Evolutionary conservation across 2,113 vertebrate genomes (phyloP).

Genomic region (Bubo scandiacus): DNA sequence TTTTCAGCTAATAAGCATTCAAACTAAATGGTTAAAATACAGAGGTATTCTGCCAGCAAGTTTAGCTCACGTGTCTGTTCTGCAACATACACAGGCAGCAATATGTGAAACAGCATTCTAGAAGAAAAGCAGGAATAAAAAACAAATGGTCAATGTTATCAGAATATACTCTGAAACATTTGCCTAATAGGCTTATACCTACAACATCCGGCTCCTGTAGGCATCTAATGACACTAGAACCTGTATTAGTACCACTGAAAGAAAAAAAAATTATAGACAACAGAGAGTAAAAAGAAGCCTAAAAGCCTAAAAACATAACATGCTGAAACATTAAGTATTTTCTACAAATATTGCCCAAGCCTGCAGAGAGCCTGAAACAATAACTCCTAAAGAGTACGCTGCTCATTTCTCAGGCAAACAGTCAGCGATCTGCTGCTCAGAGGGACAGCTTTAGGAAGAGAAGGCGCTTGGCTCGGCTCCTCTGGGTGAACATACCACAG

Average conservation of each 20-base stretch:
- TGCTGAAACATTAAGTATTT: background rate
- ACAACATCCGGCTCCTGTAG: background rate
- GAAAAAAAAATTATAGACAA: background rate
- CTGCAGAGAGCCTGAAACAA: background rate
- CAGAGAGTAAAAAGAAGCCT: background rate
- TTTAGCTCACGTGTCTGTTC: background rate
- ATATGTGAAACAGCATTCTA: background rate
- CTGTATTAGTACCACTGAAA: background rate
- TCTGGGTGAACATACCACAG: fast-evolving
- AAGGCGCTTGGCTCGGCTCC: background rate
- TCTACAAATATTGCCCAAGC: background rate
- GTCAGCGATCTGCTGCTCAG: background rate
- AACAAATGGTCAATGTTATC: background rate
- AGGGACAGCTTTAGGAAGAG: background rate
- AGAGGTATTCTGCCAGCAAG: background rate
- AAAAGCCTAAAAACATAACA: background rate
- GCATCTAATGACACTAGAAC: background rate
- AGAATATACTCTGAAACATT: background rate
- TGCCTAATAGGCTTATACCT: background rate
- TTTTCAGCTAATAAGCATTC: background rate
- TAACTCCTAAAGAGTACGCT: background rate
- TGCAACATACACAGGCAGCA: background rate
- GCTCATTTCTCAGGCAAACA: background rate
- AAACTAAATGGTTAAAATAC: background rate
- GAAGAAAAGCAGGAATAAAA: background rate